Evolutionary conservation across 2,888 invertebrate genomes (phyloP).

Genomic region (Folsomia candida): DNA sequence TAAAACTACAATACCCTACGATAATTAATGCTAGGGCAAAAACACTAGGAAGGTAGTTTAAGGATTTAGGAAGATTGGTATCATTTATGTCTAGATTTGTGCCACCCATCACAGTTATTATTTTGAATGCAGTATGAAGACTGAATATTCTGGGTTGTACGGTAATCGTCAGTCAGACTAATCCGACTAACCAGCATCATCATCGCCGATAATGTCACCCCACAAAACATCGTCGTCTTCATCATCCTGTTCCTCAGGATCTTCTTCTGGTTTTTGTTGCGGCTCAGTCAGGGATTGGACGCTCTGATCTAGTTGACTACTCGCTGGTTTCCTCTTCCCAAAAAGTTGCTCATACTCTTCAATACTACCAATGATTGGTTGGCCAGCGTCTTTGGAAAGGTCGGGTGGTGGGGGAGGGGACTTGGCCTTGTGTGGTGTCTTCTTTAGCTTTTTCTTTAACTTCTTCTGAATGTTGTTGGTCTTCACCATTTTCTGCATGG

Average conservation of each 20-base stretch:
- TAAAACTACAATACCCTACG: too few relatives aligned
- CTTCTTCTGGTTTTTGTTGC: neutral
- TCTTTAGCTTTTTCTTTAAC: slow-evolving; percentile 47
- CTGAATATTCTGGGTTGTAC: too few relatives aligned
- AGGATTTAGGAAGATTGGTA: too few relatives aligned
- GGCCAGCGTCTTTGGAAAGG: slow-evolving; percentile 15
- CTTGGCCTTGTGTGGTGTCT: slow-evolving; percentile 18
- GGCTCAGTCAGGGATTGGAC: neutral
- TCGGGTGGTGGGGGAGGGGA: neutral
- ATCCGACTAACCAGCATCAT: too few relatives aligned
- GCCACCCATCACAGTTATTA: too few relatives aligned
- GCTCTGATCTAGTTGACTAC: neutral
- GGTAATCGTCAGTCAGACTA: too few relatives aligned
- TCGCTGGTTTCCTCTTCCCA: slow-evolving; percentile 34
- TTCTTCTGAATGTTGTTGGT: slow-evolving; percentile 51
- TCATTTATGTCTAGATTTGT: too few relatives aligned
- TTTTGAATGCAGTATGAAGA: too few relatives aligned
- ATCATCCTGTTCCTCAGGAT: neutral
- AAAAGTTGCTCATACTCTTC: slow-evolving; percentile 51
- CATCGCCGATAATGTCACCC: neutral
- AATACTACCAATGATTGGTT: slow-evolving; percentile 52
- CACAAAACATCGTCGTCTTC: neutral
- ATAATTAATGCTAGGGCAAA: too few relatives aligned
- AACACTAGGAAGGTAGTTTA: too few relatives aligned
- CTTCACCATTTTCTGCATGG: slow-evolving; percentile 51